Conservation (phyloP, 2,888 invertebrate species). For the Empis livida region DNA sequence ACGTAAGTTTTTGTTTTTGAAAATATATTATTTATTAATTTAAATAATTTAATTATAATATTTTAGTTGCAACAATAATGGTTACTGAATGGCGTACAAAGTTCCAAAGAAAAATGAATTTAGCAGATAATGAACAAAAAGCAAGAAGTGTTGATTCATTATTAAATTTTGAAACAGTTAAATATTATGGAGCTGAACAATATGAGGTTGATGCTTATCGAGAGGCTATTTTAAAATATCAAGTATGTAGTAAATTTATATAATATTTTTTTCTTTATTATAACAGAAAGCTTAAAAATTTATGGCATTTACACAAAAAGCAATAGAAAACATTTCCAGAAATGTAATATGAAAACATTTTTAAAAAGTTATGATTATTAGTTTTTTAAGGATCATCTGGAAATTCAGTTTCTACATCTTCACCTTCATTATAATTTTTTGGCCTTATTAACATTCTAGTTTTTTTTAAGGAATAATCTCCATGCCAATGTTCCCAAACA, state of each 20-base stretch:
- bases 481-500: constrained; percentile 45
- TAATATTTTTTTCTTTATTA: no score
- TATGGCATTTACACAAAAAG: not conserved
- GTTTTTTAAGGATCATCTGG: constrained; percentile 11
- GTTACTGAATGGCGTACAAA: constrained; percentile 99
- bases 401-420: constrained; percentile 3
- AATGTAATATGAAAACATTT: no score
- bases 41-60: constrained; percentile 2
- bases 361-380: no score
- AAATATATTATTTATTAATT: constrained; percentile 5
- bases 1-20: constrained; percentile 45
- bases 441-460: constrained; percentile 38
- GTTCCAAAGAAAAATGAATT: constrained; percentile 86
- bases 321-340: no score
- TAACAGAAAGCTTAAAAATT: not conserved
- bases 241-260: constrained; percentile 43
- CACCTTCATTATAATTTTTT: constrained; percentile 5
- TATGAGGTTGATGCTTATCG: constrained; percentile 82
- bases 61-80: constrained; percentile 65
- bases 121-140: constrained; percentile 83
- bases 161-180: constrained; percentile 96
- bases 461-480: constrained; percentile 41
- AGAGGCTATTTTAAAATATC: constrained; percentile 72
- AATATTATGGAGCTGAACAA: constrained; percentile 89
- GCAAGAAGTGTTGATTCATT: constrained; percentile 91